Conservation (phyloP, 2,113 vertebrate genomes). For the Nothoprocta perdicaria region DNA sequence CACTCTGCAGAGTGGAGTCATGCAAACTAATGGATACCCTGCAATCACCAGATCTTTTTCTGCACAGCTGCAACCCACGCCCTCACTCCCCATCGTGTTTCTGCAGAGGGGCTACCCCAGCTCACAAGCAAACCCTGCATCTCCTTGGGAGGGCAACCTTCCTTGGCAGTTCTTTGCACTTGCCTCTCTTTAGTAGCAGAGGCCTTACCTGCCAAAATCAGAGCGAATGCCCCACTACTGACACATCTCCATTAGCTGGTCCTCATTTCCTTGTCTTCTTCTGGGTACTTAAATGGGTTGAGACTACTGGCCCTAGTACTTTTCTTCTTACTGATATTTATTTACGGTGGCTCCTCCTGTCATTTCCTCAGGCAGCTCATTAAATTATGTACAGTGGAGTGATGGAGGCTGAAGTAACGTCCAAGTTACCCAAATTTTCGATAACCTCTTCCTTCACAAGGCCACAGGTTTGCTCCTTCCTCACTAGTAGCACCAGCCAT, state of each 20-base stretch:
- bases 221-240: rapidly evolving
- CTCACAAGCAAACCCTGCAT: too few relatives aligned
- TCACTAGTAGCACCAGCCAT: rapidly evolving
- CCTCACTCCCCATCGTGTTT: rapidly evolving
- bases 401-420: background rate
- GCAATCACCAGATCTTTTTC: background rate
- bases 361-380: background rate
- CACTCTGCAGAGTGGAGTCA: rapidly evolving
- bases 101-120: background rate
- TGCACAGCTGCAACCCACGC: background rate
- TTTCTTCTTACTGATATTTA: background rate
- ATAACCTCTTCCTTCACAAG: background rate
- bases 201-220: too few relatives aligned
- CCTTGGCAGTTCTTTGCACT: too few relatives aligned
- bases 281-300: background rate
- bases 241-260: background rate
- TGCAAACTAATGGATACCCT: background rate
- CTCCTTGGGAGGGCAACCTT: too few relatives aligned
- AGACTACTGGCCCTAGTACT: background rate
- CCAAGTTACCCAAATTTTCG: background rate
- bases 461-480: background rate
- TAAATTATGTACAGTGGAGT: background rate
- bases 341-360: too few relatives aligned
- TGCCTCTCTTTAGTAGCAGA: too few relatives aligned
- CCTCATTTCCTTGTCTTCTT: constrained; percentile 1